Base-by-base conservation (phyloP, 2,797 vertebrate genomes). In the Martes flavigula region DNA sequence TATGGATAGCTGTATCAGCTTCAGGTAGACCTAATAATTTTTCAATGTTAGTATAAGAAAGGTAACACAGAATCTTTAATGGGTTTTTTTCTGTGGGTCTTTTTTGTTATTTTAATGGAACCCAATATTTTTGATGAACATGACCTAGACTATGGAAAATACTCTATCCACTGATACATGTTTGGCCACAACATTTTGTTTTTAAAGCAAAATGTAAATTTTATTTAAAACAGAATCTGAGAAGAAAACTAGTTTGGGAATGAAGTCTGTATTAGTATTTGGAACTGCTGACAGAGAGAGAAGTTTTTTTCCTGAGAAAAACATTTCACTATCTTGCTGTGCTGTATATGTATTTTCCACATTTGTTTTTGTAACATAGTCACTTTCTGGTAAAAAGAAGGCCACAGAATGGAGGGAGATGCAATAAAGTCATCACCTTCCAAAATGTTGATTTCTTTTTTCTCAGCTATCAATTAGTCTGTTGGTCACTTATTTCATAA, bases 161-260 rank as follows among this genome's bases (percentile, higher is more conserved):
- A 51, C 84, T 30, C 84, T 5, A 51, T 11, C 27, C 21, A 90
- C 20, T 38, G 70, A 90, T 68, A 13, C 3, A 46, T 70, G 3
- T 20, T 84, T 97, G 79, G 89, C 56, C 58, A 32, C 20, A 40
- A 86, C 88, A 14, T 77, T 97, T 97, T 90, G 43, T n/a, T 91
- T 96, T 96, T 86, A 79, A 94, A 87, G 2, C 54, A 30, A 64
- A 30, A 14, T 79, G 58, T 12, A 64, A 38, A 95, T 81, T 94
- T 96, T 78, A 79, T 91, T 91, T 58, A 91, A 94, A 82, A 87
- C 27, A 62, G 66, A 30, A 70, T 93, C 15, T 85, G 64, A 35
- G 8, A 40, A 78, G 54, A 14, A 73, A 86, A 66, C 6, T 84
- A 84, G 17, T 89, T 89, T 90, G 40, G 62, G 89, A 92, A 94